phyloP scores from a whole-genome alignment of 1,140 invertebrate genomes.

The Melitaea cinxia region DNA sequence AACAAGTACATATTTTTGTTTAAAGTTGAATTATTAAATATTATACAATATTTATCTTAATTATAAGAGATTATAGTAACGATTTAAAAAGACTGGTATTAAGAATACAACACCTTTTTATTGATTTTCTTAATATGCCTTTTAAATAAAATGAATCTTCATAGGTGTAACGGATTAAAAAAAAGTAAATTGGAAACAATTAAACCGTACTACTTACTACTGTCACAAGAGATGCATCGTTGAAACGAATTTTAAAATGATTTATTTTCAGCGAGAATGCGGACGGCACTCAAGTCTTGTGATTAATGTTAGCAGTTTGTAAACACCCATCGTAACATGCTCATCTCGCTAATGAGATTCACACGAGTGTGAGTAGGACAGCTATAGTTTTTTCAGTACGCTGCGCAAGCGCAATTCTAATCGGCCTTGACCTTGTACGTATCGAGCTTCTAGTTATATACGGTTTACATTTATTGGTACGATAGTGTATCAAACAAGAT shows the following conservation, averaged over 20 bases:
- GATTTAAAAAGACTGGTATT: too few relatives aligned
- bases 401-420: conserved; percentile 48
- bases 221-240: conserved; percentile 15
- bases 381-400: conserved; percentile 38
- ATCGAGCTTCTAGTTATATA: conserved; percentile 55
- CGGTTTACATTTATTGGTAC: background rate
- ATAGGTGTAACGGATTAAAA: background rate
- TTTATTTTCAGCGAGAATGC: conserved; percentile 72
- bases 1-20: too few relatives aligned
- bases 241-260: conserved; percentile 58
- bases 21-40: too few relatives aligned
- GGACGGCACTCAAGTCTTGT: conserved; percentile 56
- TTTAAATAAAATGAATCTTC: too few relatives aligned
- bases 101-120: too few relatives aligned
- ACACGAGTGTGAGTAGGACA: conserved; percentile 48
- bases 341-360: conserved; percentile 34
- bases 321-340: conserved; percentile 39
- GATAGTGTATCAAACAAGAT: too few relatives aligned
- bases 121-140: too few relatives aligned
- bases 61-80: too few relatives aligned
- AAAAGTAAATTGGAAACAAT: background rate
- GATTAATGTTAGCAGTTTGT: conserved; percentile 51
- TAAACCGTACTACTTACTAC: background rate
- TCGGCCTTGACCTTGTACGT: conserved; percentile 71
- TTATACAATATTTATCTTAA: too few relatives aligned